Evolutionary conservation across 1,140 invertebrate genomes (phyloP).

Genomic region (Drosophila sechellia): DNA sequence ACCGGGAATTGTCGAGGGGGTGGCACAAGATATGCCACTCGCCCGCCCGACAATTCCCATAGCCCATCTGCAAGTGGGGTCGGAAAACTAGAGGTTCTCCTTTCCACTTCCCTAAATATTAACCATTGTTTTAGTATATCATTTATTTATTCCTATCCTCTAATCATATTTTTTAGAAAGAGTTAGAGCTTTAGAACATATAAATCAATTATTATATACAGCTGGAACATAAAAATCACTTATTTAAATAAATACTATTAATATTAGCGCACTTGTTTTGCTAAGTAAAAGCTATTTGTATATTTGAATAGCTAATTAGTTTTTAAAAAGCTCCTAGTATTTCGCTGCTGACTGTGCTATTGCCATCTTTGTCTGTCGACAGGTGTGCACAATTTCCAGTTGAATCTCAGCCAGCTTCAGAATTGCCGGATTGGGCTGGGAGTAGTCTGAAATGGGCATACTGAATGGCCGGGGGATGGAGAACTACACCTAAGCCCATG

Average conservation of each 20-base stretch:
- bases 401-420: constrained; percentile 72
- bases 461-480: neutral
- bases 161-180: no score
- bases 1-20: constrained; percentile 20
- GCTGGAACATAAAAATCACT: no score
- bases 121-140: no score
- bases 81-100: neutral
- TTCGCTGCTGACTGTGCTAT: constrained; percentile 17
- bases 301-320: no score
- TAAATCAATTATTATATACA: no score
- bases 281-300: no score
- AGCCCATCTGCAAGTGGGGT: neutral
- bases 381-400: constrained; percentile 74
- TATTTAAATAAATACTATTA: neutral
- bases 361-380: constrained; percentile 37
- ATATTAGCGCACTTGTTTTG: no score
- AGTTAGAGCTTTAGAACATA: no score
- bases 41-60: constrained; percentile 14
- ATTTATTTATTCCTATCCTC: no score
- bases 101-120: neutral
- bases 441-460: constrained; percentile 18
- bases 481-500: constrained; percentile 11
- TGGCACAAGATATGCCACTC: constrained; percentile 3
- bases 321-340: neutral
- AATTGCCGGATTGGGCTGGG: constrained; percentile 25